Evolutionary conservation across 2,113 vertebrate species (phyloP).

Genomic region (Sula dactylatra): DNA sequence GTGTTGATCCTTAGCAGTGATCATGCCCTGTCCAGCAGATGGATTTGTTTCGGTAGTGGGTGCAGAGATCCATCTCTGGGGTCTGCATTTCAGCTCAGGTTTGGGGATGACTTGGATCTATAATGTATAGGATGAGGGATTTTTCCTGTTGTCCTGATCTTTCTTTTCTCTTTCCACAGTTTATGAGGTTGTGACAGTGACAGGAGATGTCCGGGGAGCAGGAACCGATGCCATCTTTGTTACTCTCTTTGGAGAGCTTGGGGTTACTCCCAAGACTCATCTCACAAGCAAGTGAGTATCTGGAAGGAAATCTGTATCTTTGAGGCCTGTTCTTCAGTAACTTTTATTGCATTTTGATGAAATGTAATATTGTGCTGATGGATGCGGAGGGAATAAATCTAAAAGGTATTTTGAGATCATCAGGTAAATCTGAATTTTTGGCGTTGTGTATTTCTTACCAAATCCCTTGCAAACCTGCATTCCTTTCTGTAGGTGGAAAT

Average conservation of each 20-base stretch:
- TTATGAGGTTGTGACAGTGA: slow-evolving; percentile 92
- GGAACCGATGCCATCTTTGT: slow-evolving; percentile 96
- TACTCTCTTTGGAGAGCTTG: slow-evolving; percentile 92
- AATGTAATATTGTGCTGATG: neutral
- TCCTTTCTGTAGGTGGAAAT: slow-evolving; percentile 22
- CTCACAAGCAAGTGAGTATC: slow-evolving; percentile 96
- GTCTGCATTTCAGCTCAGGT: neutral
- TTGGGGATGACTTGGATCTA: neutral
- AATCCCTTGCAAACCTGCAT: neutral
- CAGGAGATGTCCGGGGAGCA: slow-evolving; percentile 91
- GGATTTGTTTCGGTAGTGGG: neutral
- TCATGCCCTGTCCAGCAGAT: neutral
- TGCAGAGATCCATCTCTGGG: neutral
- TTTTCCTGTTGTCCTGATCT: neutral
- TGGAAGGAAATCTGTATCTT: neutral
- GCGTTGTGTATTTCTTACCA: neutral
- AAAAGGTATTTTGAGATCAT: neutral
- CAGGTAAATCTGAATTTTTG: neutral
- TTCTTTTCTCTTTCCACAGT: slow-evolving; percentile 72
- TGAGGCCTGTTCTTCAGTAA: neutral
- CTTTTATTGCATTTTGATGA: neutral
- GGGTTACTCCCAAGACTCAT: slow-evolving; percentile 92
- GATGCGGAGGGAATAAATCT: neutral
- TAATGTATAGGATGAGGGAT: neutral
- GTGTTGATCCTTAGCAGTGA: neutral